Evolutionary conservation across 2,113 vertebrate genomes (phyloP), one percentile per base, ranked within the genome.

Genomic region (human): DNA sequence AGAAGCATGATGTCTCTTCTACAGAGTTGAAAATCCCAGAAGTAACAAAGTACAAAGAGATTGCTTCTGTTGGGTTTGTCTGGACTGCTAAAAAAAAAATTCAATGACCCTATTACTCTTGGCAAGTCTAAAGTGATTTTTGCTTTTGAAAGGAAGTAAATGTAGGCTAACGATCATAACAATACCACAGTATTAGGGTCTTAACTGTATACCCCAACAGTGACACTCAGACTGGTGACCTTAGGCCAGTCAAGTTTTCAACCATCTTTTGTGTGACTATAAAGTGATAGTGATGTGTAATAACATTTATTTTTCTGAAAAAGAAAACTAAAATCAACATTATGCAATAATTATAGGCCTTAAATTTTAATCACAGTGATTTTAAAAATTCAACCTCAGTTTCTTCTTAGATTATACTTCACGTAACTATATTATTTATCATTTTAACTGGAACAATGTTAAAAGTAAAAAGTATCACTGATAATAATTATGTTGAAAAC

Each of bases 391-490:
- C 81, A 72, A 70, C 75, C 89, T 35, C 89, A 30, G 20, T 55
- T 95, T 89, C 25, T 55, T 55, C 57, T 93, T 90, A 18, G 12
- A 90, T 95, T 89, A 66, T 73, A 84, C 45, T 94, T 83, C 45
- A 86, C 55, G 14, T 90, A 81, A 80, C 61, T 70, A 40, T 30
- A 55, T 76, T 92, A 92, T 88, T 90, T 92, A 68, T 87, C 93
- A 85, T 84, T 90, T 95, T 83, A 81, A 89, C 27, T 43, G 64
- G 78, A 90, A 85, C 80, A 84, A 87, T 92, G 90, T 98, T 94
- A 89, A 88, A 81, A 97, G 45, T 76, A 87, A 96, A 92, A 87
- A 84, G 25, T 48, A 88, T 25, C 43, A 73, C 10, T 59, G 61
- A 55, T 48, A 79, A 97, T 84, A 82, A 96, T 75, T 66, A 93